phyloP scores from a whole-genome alignment of 2,888 invertebrate species.

The Blastobasis adustella region DNA sequence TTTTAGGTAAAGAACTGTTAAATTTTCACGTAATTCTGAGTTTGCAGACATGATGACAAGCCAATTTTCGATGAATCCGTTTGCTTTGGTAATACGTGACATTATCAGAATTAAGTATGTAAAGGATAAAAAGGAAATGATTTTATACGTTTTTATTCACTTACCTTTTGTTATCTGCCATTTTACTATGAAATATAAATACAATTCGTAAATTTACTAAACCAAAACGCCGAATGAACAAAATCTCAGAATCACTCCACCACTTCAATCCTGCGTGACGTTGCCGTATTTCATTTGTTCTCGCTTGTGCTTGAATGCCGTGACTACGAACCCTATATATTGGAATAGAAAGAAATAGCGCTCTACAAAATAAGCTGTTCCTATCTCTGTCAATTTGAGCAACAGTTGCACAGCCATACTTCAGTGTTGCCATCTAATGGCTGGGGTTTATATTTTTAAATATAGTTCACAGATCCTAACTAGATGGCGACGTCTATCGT shows the following conservation, averaged over 20 bases:
- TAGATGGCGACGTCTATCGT: no score
- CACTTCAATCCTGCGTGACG: slow-evolving; percentile 63
- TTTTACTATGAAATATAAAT: slow-evolving; percentile 50
- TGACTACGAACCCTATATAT: no score
- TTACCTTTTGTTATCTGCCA: slow-evolving; percentile 76
- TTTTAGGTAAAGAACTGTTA: no score
- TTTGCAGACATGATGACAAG: slow-evolving; percentile 71
- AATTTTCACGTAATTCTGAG: background rate
- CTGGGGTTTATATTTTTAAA: background rate
- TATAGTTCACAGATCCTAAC: slow-evolving; percentile 21
- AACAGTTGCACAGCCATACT: background rate
- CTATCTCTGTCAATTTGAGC: background rate
- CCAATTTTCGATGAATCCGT: slow-evolving; percentile 57
- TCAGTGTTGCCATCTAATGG: slow-evolving; percentile 34
- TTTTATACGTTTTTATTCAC: slow-evolving; percentile 23
- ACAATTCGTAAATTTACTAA: slow-evolving; percentile 47
- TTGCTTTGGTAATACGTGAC: slow-evolving; percentile 25
- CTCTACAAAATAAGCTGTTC: background rate
- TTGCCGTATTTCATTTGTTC: slow-evolving; percentile 76
- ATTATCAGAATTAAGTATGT: slow-evolving; percentile 8
- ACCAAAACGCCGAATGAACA: slow-evolving; percentile 55
- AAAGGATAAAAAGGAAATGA: background rate
- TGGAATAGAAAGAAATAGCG: background rate
- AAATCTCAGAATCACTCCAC: slow-evolving; percentile 31
- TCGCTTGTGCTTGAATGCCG: slow-evolving; percentile 4